These are phyloP conservation scores for Thalassoma bifasciatum DNA, from an alignment of 2,113 vertebrate species.

Conservation along the genomic window DNA sequence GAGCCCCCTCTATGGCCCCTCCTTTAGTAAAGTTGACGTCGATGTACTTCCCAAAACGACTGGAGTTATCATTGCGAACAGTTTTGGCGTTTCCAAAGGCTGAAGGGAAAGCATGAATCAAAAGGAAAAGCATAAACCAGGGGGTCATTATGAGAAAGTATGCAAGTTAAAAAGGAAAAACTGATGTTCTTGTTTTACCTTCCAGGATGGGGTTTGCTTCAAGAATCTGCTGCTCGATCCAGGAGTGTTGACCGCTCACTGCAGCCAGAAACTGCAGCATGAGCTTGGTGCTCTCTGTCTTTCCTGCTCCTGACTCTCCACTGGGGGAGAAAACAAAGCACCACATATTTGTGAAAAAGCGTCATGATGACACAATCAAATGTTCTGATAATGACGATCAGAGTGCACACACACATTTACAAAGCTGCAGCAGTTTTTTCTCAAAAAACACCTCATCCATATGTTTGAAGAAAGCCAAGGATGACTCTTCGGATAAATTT, in stretches of 20 bases:
- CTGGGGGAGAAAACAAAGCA: slow-evolving; percentile 72
- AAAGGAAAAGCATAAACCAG: neutral
- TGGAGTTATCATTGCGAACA: slow-evolving; percentile 95
- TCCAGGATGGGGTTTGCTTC: slow-evolving; percentile 97
- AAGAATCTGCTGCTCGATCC: slow-evolving; percentile 97
- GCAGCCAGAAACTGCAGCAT: slow-evolving; percentile 95
- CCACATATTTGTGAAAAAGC: neutral
- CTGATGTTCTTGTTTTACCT: slow-evolving; percentile 62
- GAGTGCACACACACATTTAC: no score
- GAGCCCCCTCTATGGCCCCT: slow-evolving; percentile 91
- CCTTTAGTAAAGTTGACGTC: slow-evolving; percentile 89
- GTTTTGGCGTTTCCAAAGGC: slow-evolving; percentile 99
- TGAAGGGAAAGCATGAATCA: slow-evolving; percentile 54
- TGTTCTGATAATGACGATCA: no score
- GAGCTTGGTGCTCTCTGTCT: slow-evolving; percentile 96
- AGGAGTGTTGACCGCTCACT: slow-evolving; percentile 93
- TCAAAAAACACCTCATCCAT: no score
- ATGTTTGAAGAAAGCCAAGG: no score
- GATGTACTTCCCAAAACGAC: slow-evolving; percentile 97
- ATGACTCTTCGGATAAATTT: no score
- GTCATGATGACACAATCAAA: no score
- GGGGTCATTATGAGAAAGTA: no score
- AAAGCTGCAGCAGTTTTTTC: no score
- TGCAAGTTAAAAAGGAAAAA: no score
- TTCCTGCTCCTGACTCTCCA: slow-evolving; percentile 96